Base-by-base conservation (phyloP, 2,113 vertebrate genomes). In the Pteropus alecto region DNA sequence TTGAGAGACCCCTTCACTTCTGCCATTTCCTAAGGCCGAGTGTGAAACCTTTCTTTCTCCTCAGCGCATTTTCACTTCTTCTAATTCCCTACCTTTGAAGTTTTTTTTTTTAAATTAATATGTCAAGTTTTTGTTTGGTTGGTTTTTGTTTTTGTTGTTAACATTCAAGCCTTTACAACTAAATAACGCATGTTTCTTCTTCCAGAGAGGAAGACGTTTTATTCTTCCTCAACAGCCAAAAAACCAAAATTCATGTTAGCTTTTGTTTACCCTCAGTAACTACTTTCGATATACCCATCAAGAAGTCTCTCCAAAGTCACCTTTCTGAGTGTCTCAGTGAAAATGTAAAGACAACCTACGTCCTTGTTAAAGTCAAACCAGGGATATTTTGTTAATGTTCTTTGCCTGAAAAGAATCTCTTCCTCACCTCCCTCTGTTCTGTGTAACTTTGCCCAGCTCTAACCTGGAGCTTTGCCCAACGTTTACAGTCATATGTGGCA, bases 391-490 rank as follows among this genome's bases (percentile, higher is more conserved):
- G 67, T 68, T 71, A 70, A 65, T 73, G 60, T 30, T 90, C 60
- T 79, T 28, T 88, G 76, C 67, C 74, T 89, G 89, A 94, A 96
- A 94, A 78, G 74, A 89, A 82, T 84, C 61, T 88, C 88, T 90
- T n/a, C 22, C 65, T 90, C 71, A 56, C 95, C 89, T 86, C 93
- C 81, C 46, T 83, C 82, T 90, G 82, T 63, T 97, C 81, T 83
- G 74, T 89, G 95, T 97, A 88, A 93, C 81, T 94, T 88, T 96
- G 93, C 82, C 97, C 97, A 96, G 92, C 76, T 94, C 89, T 56
- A 63, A 92, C 78, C 96, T 97, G 96, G 97, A 97, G 48, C 19
- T 79, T 56, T 97, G 96, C 95, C 96, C 89, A 71, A 7, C 24
- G 51, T 94, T 96, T 94, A 68, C 89, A 94, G 74, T 96, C 63